These are phyloP conservation scores for Hesperophylax magnus DNA, from an alignment of 1,140 invertebrate genomes.

Conservation along the genomic window DNA sequence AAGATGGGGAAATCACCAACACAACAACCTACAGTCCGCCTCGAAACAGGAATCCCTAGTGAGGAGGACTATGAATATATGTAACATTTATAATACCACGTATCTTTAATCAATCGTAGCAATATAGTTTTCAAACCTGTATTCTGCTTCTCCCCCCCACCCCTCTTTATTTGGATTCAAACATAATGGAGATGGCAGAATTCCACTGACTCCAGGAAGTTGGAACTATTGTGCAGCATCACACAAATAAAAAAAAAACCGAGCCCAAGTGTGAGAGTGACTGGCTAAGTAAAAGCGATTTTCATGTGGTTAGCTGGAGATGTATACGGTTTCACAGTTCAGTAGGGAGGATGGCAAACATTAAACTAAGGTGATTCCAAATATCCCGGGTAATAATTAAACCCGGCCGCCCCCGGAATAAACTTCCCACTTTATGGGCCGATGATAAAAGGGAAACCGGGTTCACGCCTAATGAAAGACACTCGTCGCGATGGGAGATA, in stretches of 20 bases:
- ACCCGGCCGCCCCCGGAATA: conserved; percentile 4
- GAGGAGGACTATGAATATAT: too few relatives aligned
- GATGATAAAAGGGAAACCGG: conserved; percentile 33
- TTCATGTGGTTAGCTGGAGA: conserved; percentile 34
- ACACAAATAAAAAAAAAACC: background rate
- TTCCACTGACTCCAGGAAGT: too few relatives aligned
- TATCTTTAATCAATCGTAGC: too few relatives aligned
- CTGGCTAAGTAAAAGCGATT: conserved; percentile 22
- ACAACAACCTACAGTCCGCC: too few relatives aligned
- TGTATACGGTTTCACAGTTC: conserved; percentile 43
- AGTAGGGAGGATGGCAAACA: conserved; percentile 36
- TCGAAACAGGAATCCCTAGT: too few relatives aligned
- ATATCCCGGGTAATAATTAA: conserved; percentile 33
- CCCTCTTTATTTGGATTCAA: too few relatives aligned
- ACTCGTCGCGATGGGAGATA: conserved; percentile 6
- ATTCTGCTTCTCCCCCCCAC: too few relatives aligned
- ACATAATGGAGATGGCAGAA: too few relatives aligned
- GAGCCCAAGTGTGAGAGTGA: background rate
- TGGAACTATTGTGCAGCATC: too few relatives aligned
- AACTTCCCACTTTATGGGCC: conserved; percentile 33
- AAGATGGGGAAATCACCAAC: too few relatives aligned
- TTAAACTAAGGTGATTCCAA: conserved; percentile 41
- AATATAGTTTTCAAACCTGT: too few relatives aligned
- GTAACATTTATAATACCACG: too few relatives aligned
- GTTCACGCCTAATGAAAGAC: conserved; percentile 11